Base-by-base conservation (phyloP, 2,113 vertebrate species). In the Saccopteryx leptura region DNA sequence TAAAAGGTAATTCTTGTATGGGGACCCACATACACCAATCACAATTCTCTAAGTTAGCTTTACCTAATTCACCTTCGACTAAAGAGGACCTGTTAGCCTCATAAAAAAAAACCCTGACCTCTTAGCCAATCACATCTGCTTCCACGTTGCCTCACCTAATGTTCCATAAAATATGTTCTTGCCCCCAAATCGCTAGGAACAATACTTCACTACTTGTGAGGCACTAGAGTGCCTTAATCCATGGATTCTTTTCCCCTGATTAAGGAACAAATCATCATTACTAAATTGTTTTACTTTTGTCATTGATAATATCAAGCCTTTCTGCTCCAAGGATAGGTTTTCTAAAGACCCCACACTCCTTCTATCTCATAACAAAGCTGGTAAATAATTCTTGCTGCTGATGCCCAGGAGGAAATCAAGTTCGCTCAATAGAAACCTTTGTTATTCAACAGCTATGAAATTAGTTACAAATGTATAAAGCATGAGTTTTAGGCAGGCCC, bases 271-370 rank as follows among this genome's bases (percentile, higher is more conserved):
- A 71, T 63, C 15, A 71, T 63, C 15, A 6, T 8, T 50, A 54
- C 24, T n/a, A 63, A 63, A 78, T 31, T 19, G 11, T 54, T 54
- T 72, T 24, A 54, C 14, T 80, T 94, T 71, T 48, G 54, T 48
- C 66, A 79, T 39, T 54, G 72, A 72, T 26, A 71, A 24, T 56
- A 79, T 6, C 75, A 54, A 89, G 63, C 46, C 52, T 61, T 94
- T 58, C 7, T 81, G 48, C 24, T 82, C 69, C 33, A 72, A 94
- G 31, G 39, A 66, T 13, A 28, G 65, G n/a, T 72, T 52, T 85
- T 92, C 84, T 85, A 91, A 91, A 60, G 81, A 82, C 71, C 78
- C 50, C 61, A 88, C 95, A 85, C 54, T 78, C 89, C 82, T 63
- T 52, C 52, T 15, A 46, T 11, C 61, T 90, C 78, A 12, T n/a